A percentile compares a stretch with the other conserved stretches of the same genome.
These are phyloP conservation scores for Calosoma granatense DNA, from an alignment of 1,140 invertebrate genomes.

Conservation along the genomic window DNA sequence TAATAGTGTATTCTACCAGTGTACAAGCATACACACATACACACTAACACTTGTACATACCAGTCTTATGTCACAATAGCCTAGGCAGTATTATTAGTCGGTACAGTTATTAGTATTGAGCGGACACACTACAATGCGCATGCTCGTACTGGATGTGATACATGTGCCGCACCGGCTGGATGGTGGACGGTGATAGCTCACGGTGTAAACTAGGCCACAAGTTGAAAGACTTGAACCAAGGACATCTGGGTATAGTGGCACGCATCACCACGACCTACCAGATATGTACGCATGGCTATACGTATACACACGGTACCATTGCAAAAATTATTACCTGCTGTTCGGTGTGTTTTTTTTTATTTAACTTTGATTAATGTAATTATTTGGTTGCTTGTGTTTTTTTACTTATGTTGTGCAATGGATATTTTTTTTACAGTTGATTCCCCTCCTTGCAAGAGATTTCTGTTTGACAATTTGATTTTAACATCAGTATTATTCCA, in stretches of 20 bases:
- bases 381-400: no score
- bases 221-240: constrained; percentile 35
- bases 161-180: constrained; percentile 21
- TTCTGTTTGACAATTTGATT: no score
- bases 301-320: background rate
- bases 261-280: constrained; percentile 2
- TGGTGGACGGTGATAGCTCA: constrained; percentile 19
- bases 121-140: background rate
- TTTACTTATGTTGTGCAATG: no score
- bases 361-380: background rate
- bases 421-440: no score
- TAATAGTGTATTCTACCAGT: background rate
- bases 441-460: no score
- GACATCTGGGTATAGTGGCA: constrained; percentile 23
- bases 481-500: no score
- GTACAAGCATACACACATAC: background rate
- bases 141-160: background rate
- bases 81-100: background rate
- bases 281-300: background rate
- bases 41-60: background rate
- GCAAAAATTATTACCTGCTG: background rate
- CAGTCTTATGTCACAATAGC: constrained; percentile 4
- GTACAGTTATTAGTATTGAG: background rate
- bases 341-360: background rate
- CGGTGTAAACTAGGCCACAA: constrained; percentile 29